Base-by-base conservation (phyloP, 2,113 vertebrate genomes). In the Lycocorax pyrrhopterus region DNA sequence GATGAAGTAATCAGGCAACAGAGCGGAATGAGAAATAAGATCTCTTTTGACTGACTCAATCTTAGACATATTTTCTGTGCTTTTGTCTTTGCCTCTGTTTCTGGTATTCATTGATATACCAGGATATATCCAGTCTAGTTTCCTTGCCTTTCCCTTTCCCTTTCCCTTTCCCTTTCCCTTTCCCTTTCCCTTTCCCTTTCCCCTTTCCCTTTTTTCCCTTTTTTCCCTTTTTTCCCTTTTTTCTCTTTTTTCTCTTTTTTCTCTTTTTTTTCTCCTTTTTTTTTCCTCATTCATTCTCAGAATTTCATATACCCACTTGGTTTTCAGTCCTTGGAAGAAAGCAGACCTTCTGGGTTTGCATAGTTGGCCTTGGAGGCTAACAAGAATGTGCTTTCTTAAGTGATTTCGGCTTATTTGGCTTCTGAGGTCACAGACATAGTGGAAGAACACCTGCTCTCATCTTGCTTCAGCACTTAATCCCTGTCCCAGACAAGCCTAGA, bases 361-460 rank as follows among this genome's bases (percentile, higher is more conserved):
- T 32, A 74, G 71, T 78, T 96, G 67, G 37, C 32, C 44, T 90
- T 7, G 1, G 39, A 86, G 30, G 33, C 64, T 92, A 52, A 47
- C 11, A 93, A 67, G 37, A 96, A 88, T 75, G 39, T 91, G 52
- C 75, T 90, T 93, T 93, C 75, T 90, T 71, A 85, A 96, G 86
- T 90, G 56, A 94, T 90, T 96, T 94, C 46, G 10, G 39, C 44
- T 95, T 67, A 74, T 64, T 92, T 90, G 72, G 39, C 78, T 88
- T 91, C 79, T 90, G 91, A 90, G 85, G 68, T 96, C 90, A 93
- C 53, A 59, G 63, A 41, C 44, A 41, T 41, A 81, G 76, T 77
- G 35, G 75, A 95, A 86, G 82, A 94, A 94, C 88, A 96, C 94
- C 90, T 96, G 92, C 68, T 94, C 68, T 72, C 79, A 77, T 95